A percentile compares a stretch with the other conserved stretches of the same genome.
Evolutionary conservation across 1,140 invertebrate genomes (phyloP).

Genomic region (Drosophila nannoptera): DNA sequence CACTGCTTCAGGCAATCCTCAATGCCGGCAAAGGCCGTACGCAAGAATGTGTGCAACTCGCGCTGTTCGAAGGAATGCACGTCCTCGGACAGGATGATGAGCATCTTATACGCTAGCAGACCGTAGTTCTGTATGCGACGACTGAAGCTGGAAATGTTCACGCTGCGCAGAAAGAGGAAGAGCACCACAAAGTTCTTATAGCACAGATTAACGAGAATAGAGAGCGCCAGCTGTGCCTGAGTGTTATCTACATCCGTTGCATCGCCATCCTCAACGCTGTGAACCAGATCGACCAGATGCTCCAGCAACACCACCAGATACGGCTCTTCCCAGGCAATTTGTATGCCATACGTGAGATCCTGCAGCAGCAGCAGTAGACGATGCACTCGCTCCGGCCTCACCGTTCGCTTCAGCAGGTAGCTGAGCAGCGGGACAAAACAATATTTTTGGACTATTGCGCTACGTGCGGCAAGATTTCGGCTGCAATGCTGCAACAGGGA

Average conservation of each 20-base stretch:
- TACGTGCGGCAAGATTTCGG: constrained; percentile 79
- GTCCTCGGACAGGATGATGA: constrained; percentile 81
- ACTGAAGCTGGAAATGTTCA: constrained; percentile 79
- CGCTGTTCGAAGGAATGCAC: constrained; percentile 75
- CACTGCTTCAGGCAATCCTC: constrained; percentile 79
- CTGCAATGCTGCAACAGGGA: constrained; percentile 80
- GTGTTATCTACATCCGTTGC: constrained; percentile 60
- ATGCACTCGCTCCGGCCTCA: constrained; percentile 77
- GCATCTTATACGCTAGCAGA: constrained; percentile 81
- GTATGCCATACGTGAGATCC: constrained; percentile 82
- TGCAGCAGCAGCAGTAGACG: constrained; percentile 80
- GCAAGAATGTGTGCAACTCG: constrained; percentile 77
- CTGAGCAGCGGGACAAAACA: constrained; percentile 81
- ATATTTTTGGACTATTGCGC: constrained; percentile 80
- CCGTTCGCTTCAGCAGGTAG: constrained; percentile 75
- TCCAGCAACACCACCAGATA: constrained; percentile 80
- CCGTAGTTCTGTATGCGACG: constrained; percentile 76
- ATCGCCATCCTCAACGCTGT: constrained; percentile 39
- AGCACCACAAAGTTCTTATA: constrained; percentile 82
- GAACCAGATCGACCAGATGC: constrained; percentile 79
- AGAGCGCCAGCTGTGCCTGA: constrained; percentile 80
- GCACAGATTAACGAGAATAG: constrained; percentile 82
- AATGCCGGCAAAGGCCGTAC: constrained; percentile 79
- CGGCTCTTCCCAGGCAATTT: constrained; percentile 82
- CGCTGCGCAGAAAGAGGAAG: constrained; percentile 80